A percentile compares a stretch with the other conserved stretches of the same genome.
Evolutionary conservation across 2,888 invertebrate genomes (phyloP).

Genomic region (Augiades crinisus): DNA sequence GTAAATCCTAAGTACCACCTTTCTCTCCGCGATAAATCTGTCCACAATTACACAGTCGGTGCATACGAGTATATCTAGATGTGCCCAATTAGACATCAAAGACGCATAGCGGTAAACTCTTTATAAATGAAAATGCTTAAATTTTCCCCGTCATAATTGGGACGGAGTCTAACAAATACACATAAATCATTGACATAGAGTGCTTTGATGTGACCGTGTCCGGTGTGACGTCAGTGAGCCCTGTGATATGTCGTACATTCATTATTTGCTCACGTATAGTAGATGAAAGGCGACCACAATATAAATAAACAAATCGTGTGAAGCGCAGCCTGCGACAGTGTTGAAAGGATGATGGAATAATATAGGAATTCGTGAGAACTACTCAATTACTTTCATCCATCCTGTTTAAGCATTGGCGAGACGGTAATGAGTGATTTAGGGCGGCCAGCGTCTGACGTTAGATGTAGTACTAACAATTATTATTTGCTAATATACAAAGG

Average conservation of each 20-base stretch:
- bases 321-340: slow-evolving; percentile 55
- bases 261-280: slow-evolving; percentile 77
- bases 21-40: slow-evolving; percentile 50
- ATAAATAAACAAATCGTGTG: slow-evolving; percentile 76
- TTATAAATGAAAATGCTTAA: slow-evolving; percentile 70
- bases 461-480: slow-evolving; percentile 21
- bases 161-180: slow-evolving; percentile 67
- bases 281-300: slow-evolving; percentile 76
- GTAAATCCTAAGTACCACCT: slow-evolving; percentile 19
- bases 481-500: slow-evolving; percentile 23
- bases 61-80: slow-evolving; percentile 48
- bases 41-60: slow-evolving; percentile 47
- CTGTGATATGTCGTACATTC: slow-evolving; percentile 69
- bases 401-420: slow-evolving; percentile 33
- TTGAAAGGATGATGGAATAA: slow-evolving; percentile 64
- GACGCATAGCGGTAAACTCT: slow-evolving; percentile 57
- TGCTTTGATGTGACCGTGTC: slow-evolving; percentile 76
- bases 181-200: slow-evolving; percentile 66
- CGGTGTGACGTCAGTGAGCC: slow-evolving; percentile 61
- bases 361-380: slow-evolving; percentile 63
- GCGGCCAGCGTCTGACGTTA: background rate
- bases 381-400: slow-evolving; percentile 47
- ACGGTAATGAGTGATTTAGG: slow-evolving; percentile 38
- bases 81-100: slow-evolving; percentile 76
- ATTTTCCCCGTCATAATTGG: slow-evolving; percentile 73